Conservation (phyloP, 2,113 vertebrate species). For the Platichthys stellatus region DNA sequence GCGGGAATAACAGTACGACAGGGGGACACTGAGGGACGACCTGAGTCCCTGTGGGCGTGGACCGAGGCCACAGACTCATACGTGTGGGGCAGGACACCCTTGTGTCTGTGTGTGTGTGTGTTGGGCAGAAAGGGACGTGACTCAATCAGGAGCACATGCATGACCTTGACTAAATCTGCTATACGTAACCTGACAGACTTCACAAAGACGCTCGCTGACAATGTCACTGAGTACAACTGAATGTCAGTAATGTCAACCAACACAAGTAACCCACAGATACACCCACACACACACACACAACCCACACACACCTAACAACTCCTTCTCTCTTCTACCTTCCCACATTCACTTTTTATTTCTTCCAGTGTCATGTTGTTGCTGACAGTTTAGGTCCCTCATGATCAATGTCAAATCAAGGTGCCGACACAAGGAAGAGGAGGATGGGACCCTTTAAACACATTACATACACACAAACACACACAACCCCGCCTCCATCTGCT, state of each 20-base stretch:
- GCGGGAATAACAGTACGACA: constrained; percentile 48
- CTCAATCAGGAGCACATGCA: constrained; percentile 41
- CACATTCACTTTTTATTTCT: constrained; percentile 15
- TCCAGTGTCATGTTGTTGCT: constrained; percentile 38
- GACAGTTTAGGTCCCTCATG: constrained; percentile 56
- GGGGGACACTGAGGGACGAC: constrained; percentile 34
- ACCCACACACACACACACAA: constrained; percentile 1
- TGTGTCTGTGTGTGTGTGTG: constrained; percentile 12
- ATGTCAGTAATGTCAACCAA: constrained; percentile 51
- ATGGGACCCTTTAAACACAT: constrained; percentile 47
- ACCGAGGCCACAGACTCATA: constrained; percentile 16
- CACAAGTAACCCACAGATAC: constrained; percentile 11
- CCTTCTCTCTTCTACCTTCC: constrained; percentile 40
- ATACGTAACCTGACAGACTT: constrained; percentile 66
- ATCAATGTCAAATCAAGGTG: constrained; percentile 68
- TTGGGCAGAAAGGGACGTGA: constrained; percentile 12
- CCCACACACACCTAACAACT: constrained; percentile 25
- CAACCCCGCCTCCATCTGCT: background rate
- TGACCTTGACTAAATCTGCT: constrained; percentile 60
- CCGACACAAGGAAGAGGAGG: constrained; percentile 51
- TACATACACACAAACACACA: constrained; percentile 25
- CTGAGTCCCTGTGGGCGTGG: constrained; percentile 29
- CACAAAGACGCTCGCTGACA: constrained; percentile 50
- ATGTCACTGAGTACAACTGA: constrained; percentile 46
- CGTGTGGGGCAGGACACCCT: constrained; percentile 2